phyloP scores from a whole-genome alignment of 2,113 vertebrate genomes.

The Opisthocomus hoazin region DNA sequence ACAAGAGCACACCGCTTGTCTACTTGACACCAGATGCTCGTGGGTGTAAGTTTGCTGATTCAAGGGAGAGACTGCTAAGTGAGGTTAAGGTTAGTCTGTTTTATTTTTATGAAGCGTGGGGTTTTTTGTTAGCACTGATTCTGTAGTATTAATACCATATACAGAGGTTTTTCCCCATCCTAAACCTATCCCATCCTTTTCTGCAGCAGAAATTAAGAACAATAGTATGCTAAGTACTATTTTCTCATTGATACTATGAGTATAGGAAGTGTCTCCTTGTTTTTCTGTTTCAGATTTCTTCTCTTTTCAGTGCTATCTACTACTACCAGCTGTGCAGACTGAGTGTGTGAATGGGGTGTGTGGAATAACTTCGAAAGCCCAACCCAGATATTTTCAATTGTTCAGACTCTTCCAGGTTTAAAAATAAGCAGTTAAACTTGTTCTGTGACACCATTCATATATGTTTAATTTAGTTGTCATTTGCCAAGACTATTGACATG shows the following conservation, averaged over 20 bases:
- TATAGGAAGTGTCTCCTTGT: neutral
- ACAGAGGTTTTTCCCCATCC: neutral
- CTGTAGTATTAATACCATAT: neutral
- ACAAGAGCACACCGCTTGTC: neutral
- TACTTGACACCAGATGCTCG: neutral
- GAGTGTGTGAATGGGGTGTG: neutral
- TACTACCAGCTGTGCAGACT: neutral
- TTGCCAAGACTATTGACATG: neutral
- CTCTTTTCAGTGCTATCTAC: neutral
- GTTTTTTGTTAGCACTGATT: neutral
- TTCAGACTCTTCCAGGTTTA: constrained; percentile 25
- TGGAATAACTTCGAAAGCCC: constrained; percentile 30
- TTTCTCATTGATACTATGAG: neutral
- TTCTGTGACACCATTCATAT: neutral
- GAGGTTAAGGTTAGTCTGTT: neutral
- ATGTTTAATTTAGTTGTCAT: constrained; percentile 37
- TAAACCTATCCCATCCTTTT: neutral
- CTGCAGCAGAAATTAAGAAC: neutral
- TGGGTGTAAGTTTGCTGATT: neutral
- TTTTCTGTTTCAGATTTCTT: neutral
- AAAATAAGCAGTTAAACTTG: constrained; percentile 7
- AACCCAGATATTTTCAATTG: constrained; percentile 39
- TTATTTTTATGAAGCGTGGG: neutral
- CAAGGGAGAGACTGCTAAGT: neutral
- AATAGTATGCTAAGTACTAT: neutral